These are phyloP conservation scores for Patagioenas fasciata DNA, from an alignment of 2,113 vertebrate species.

Conservation along the genomic window DNA sequence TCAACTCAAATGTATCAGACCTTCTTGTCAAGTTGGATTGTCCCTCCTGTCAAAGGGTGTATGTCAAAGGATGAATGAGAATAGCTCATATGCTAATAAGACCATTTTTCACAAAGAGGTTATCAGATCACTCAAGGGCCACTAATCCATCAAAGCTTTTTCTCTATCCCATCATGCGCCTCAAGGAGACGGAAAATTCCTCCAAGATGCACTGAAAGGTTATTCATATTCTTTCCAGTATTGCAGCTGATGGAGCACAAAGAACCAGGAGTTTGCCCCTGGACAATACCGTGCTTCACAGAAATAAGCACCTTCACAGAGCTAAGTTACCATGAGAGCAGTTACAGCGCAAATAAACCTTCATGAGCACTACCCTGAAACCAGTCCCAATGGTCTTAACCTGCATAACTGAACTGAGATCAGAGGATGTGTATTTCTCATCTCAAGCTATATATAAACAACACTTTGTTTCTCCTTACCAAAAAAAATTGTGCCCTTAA, in stretches of 20 bases:
- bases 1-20: neutral
- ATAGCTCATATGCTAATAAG: neutral
- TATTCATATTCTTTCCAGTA: neutral
- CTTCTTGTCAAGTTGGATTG: neutral
- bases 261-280: neutral
- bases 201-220: neutral
- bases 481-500: neutral
- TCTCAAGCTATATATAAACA: neutral
- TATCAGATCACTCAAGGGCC: neutral
- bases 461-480: neutral
- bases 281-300: accelerated
- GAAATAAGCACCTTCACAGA: neutral
- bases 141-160: neutral
- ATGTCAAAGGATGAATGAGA: neutral
- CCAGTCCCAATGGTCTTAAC: accelerated
- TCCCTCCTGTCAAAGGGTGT: neutral
- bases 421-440: neutral
- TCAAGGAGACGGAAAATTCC: neutral
- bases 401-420: neutral
- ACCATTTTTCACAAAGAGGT: neutral
- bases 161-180: neutral
- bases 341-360: neutral
- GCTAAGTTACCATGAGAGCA: neutral
- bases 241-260: neutral
- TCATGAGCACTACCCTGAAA: neutral